Evolutionary conservation across 2,888 invertebrate species (phyloP).

Genomic region (Myopa testacea): DNA sequence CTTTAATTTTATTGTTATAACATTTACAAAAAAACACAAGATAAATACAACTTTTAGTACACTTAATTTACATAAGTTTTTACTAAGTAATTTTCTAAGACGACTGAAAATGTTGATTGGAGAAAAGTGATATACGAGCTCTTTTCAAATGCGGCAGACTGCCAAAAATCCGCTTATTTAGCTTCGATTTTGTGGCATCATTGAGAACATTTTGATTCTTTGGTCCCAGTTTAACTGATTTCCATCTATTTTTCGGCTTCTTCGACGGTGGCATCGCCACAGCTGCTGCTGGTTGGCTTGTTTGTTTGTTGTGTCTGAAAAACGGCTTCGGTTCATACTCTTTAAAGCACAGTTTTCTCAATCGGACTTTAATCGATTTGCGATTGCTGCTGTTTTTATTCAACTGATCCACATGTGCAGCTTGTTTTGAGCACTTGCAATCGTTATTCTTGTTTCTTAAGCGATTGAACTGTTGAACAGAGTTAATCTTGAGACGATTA

Average conservation of each 20-base stretch:
- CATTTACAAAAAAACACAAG: neutral
- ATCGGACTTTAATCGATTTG: slow-evolving; percentile 57
- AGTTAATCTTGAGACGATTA: slow-evolving; percentile 55
- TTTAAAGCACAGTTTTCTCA: slow-evolving; percentile 54
- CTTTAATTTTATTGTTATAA: neutral
- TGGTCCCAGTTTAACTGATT: slow-evolving; percentile 45
- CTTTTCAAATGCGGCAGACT: slow-evolving; percentile 51
- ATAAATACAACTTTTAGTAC: neutral
- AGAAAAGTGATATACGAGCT: slow-evolving; percentile 44
- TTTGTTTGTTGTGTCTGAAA: slow-evolving; percentile 35
- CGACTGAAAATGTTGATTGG: slow-evolving; percentile 39
- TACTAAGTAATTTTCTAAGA: neutral
- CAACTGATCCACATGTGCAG: neutral
- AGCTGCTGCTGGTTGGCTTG: no score
- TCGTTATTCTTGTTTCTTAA: slow-evolving; percentile 43
- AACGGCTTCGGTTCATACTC: slow-evolving; percentile 46
- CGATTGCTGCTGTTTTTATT: slow-evolving; percentile 38
- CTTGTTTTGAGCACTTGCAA: slow-evolving; percentile 39
- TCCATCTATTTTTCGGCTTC: slow-evolving; percentile 43
- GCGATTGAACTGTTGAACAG: slow-evolving; percentile 53
- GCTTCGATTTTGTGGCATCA: neutral
- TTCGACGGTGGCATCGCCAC: neutral
- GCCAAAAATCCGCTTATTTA: slow-evolving; percentile 51
- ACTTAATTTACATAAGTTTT: neutral
- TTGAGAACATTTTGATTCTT: slow-evolving; percentile 36